Base-by-base conservation (phyloP, 1,140 invertebrate species). In the Aphidius gifuensis region DNA sequence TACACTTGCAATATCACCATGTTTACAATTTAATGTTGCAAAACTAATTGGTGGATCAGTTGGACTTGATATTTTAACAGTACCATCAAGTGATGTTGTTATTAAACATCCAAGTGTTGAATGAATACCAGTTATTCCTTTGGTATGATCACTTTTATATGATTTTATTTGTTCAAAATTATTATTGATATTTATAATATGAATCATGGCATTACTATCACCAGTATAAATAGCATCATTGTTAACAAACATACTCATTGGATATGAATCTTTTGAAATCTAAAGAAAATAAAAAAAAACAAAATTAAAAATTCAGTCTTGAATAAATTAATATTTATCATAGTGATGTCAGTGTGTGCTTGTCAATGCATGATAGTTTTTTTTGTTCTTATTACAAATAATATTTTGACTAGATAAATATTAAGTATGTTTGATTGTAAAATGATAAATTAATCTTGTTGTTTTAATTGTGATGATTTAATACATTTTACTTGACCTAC, bases 1-100 rank as follows among this genome's bases (percentile, higher is more conserved):
- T 62, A 80, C 78, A 46, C 71, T 68, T 11, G 76, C 74, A 53
- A 80, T 72, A 62, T 74, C 73, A 9, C 78, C 78, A 23, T 71
- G 70, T 9, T 57, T 56, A 45, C 69, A 74, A 8, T 50, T 47
- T n/a, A 78, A 65, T 7, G 68, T 71, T 8, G 64, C 59, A 5
- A 80, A 44, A 5, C 58, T 49, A 57, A 67, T 67, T 7, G 77
- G 78, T 46, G 73, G 75, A 66, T 79, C 73, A 1, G 78, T 80
- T 5, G 79, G 73, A 56, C 74, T 74, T 11, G 61, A 69, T 64
- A 80, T 72, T 67, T 72, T 66, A 5, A 79, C 74, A 39, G 74
- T 77, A 32, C 68, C 69, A 45, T 80, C 79, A 45, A 69, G 67
- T 4, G 78, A 80, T 64, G 72, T 71, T 2, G 79, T 80, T 5